Evolutionary conservation across 92 coral and sea anemone genomes (phyloP).

Genomic region (Anthopleura xanthogrammica): DNA sequence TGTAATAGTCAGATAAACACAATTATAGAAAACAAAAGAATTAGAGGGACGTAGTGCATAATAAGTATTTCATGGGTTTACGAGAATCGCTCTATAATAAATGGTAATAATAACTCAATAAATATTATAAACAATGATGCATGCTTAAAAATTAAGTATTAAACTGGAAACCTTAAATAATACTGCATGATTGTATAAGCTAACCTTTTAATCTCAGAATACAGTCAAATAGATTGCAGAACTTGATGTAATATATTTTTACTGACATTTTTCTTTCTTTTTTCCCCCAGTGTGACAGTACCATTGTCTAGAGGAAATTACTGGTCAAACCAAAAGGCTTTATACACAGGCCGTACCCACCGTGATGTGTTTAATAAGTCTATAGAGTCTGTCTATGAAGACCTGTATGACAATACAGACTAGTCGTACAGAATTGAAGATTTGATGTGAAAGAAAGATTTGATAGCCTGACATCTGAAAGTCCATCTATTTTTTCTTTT

Average conservation of each 20-base stretch:
- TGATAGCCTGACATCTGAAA: too few species aligned
- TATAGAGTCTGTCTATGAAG: conserved; percentile 70
- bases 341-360: conserved; percentile 71
- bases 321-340: conserved; percentile 78
- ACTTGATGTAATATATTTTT: not conserved
- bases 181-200: too few species aligned
- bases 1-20: too few species aligned
- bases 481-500: too few species aligned
- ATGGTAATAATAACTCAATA: too few species aligned
- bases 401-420: conserved; percentile 71
- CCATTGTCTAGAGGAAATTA: conserved; percentile 68
- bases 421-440: not conserved
- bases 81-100: too few species aligned
- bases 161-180: too few species aligned
- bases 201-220: not conserved
- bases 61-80: too few species aligned
- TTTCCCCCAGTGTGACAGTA: conserved; percentile 64
- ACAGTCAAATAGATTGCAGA: not conserved
- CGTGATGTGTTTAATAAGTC: conserved; percentile 77
- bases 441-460: not conserved
- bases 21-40: too few species aligned
- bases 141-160: too few species aligned
- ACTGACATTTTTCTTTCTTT: not conserved
- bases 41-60: too few species aligned
- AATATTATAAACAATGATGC: too few species aligned